These are phyloP conservation scores for Cygnus atratus DNA, from an alignment of 2,113 vertebrate genomes.

Conservation along the genomic window DNA sequence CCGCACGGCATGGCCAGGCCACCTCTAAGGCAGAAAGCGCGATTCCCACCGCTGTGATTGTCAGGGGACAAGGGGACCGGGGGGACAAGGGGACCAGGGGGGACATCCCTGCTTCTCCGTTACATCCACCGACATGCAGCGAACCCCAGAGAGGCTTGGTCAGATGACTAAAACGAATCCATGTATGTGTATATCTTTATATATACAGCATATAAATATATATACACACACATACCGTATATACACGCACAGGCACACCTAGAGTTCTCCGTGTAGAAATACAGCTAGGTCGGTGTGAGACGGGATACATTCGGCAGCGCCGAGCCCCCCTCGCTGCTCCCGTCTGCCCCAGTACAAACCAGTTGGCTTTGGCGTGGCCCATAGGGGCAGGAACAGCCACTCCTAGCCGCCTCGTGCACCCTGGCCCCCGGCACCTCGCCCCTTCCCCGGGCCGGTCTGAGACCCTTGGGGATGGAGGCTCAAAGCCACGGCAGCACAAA, in stretches of 20 bases:
- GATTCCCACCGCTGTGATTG: neutral
- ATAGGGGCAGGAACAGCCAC: neutral
- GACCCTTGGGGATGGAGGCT: neutral
- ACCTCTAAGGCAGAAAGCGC: neutral
- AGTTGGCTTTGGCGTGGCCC: neutral
- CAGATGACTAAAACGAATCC: constrained; percentile 48
- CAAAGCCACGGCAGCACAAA: neutral
- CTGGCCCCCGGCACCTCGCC: neutral
- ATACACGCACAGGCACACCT: constrained; percentile 64
- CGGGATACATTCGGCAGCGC: neutral
- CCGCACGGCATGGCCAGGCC: neutral
- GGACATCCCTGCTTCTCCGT: neutral
- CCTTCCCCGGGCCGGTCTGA: neutral
- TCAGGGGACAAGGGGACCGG: neutral
- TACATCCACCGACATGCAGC: rapidly evolving
- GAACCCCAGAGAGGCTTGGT: rapidly evolving
- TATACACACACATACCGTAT: constrained; percentile 58
- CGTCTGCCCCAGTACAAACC: neutral
- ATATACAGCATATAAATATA: constrained; percentile 69
- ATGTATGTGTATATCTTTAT: constrained; percentile 66
- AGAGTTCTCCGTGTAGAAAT: constrained; percentile 47
- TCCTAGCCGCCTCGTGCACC: neutral
- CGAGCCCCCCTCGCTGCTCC: neutral
- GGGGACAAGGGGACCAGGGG: neutral
- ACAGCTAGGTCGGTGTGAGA: neutral